Conservation (phyloP, 2,797 vertebrate species). For the Enteromius radiatus region DNA sequence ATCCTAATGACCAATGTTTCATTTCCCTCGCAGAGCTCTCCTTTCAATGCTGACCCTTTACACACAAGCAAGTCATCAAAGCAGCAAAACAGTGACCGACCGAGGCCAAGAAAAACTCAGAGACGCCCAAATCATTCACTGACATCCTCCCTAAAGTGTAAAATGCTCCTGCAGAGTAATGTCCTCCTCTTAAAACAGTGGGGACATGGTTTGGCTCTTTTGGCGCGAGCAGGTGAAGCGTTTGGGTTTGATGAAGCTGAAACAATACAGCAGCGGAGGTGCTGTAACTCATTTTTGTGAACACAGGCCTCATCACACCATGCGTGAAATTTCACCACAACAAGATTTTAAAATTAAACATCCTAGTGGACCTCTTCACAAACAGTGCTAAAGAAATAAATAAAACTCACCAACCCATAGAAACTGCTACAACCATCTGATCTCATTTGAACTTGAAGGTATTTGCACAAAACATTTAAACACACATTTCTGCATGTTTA, state of each 20-base stretch:
- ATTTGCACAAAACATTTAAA: background rate
- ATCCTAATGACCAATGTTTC: conserved; percentile 64
- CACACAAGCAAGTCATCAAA: conserved; percentile 54
- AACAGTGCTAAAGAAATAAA: background rate
- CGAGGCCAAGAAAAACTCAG: conserved; percentile 59
- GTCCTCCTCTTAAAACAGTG: conserved; percentile 59
- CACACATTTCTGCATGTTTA: background rate
- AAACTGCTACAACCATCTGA: background rate
- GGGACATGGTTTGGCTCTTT: conserved; percentile 48
- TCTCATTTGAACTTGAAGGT: background rate
- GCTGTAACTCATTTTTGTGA: conserved; percentile 5
- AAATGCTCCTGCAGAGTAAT: conserved; percentile 50
- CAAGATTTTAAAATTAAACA: background rate
- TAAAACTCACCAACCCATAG: background rate
- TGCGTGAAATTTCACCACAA: conserved; percentile 1
- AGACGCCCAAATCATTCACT: conserved; percentile 61
- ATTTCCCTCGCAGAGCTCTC: conserved; percentile 58
- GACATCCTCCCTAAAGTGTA: conserved; percentile 55
- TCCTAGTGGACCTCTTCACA: background rate
- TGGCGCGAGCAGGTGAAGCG: conserved; percentile 53
- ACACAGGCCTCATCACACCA: conserved; percentile 6
- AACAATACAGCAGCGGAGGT: conserved; percentile 46
- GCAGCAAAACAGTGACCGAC: conserved; percentile 49
- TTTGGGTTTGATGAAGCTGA: conserved; percentile 58
- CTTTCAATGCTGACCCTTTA: conserved; percentile 48